Percentiles rank a stretch among this genome's conserved stretches.
phyloP scores from a whole-genome alignment of 2,888 invertebrate genomes.

The Tyria jacobaeae region DNA sequence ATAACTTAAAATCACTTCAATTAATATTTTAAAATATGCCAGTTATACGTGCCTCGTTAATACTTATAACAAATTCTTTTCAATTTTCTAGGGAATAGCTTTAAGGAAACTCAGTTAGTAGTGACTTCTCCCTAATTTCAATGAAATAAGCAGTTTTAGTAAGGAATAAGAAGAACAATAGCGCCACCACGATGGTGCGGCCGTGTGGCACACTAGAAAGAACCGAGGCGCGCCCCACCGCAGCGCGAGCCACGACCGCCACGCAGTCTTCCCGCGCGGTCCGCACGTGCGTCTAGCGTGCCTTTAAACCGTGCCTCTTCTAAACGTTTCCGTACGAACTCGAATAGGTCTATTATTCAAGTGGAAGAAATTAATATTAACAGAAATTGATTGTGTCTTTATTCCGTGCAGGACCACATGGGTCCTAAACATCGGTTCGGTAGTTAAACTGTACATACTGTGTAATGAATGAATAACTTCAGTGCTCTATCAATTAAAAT shows the following conservation, averaged over 20 bases:
- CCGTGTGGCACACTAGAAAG: constrained; percentile 56
- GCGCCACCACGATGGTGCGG: constrained; percentile 69
- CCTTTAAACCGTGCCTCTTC: constrained; percentile 62
- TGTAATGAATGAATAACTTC: constrained; percentile 66
- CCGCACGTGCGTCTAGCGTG: constrained; percentile 83
- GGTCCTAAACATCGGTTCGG: constrained; percentile 51
- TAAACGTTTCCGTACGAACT: constrained; percentile 71
- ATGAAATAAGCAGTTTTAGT: constrained; percentile 36
- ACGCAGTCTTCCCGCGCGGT: constrained; percentile 86
- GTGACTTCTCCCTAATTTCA: constrained; percentile 26
- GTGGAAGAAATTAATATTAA: constrained; percentile 63
- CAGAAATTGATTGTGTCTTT: constrained; percentile 59
- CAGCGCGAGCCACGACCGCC: constrained; percentile 76
- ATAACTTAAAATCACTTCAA: too few species aligned
- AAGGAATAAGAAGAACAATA: constrained; percentile 49
- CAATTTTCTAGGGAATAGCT: not conserved
- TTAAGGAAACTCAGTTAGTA: constrained; percentile 14
- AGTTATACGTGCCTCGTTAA: too few species aligned
- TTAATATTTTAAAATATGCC: too few species aligned
- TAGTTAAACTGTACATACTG: constrained; percentile 52
- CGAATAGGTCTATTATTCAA: constrained; percentile 60
- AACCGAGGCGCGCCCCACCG: constrained; percentile 66
- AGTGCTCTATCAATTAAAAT: constrained; percentile 77
- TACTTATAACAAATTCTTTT: too few species aligned
- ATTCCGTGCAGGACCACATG: constrained; percentile 54